A percentile compares a stretch with the other conserved stretches of the same genome.
These are phyloP conservation scores for Amphiura filiformis DNA, from an alignment of 35 echinoderm and acorn worm genomes.

Conservation along the genomic window DNA sequence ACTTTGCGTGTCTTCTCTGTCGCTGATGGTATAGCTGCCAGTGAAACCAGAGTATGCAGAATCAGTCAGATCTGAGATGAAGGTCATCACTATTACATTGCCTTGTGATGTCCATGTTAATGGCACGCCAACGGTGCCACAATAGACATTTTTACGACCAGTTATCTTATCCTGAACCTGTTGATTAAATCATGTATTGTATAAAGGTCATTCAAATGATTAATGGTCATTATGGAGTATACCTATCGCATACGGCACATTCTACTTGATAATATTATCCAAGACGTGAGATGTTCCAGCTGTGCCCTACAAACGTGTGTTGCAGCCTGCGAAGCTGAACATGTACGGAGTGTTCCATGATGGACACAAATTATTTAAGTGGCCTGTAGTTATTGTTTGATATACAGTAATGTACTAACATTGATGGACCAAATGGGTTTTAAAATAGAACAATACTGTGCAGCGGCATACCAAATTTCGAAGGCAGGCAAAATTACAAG, in stretches of 20 bases:
- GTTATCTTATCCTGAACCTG: conserved; percentile 47
- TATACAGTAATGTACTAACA: no score
- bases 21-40: conserved; percentile 10
- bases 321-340: no score
- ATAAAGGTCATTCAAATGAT: background rate
- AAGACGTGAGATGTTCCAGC: no score
- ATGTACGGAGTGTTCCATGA: no score
- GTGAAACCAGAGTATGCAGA: conserved; percentile 27
- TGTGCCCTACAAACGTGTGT: no score
- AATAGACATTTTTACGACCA: conserved; percentile 19
- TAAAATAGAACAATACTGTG: no score
- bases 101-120: conserved; percentile 46
- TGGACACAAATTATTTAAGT: no score
- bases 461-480: no score
- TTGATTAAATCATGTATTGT: background rate
- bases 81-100: conserved; percentile 62
- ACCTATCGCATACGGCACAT: background rate
- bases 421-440: no score
- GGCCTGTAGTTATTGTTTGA: no score
- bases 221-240: background rate
- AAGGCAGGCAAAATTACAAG: no score
- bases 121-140: conserved; percentile 14
- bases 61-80: conserved; percentile 23
- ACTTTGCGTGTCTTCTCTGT: conserved; percentile 32
- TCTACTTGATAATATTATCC: no score